Percentiles rank a stretch among this genome's conserved stretches.
Conservation (phyloP, 2,113 vertebrate species). For the Chiloscyllium plagiosum region DNA sequence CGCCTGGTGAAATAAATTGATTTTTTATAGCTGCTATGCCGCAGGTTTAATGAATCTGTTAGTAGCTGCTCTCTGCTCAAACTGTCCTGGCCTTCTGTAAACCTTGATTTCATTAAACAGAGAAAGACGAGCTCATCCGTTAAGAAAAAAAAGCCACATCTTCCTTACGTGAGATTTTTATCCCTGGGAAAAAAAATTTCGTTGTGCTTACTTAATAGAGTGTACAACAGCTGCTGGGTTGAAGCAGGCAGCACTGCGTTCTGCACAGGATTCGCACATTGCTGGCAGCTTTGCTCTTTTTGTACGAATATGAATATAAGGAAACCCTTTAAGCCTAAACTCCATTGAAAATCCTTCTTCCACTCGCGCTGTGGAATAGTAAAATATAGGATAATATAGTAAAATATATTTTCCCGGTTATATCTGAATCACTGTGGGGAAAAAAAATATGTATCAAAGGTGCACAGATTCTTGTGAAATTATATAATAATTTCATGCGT, state of each 20-base stretch:
- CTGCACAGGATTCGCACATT: not conserved
- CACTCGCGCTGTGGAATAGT: too few species aligned
- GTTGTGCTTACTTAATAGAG: not conserved
- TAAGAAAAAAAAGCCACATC: not conserved
- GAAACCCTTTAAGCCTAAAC: not conserved
- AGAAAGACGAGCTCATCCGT: not conserved
- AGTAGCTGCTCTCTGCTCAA: constrained; percentile 62
- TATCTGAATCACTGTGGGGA: not conserved
- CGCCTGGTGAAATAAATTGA: constrained; percentile 71
- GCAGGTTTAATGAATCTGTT: constrained; percentile 72
- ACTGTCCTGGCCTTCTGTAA: constrained; percentile 40
- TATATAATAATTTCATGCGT: not conserved
- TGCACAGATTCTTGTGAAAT: not conserved
- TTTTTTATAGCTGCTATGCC: constrained; percentile 73
- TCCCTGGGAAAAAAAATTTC: not conserved
- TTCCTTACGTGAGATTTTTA: not conserved
- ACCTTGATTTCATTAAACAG: constrained; percentile 35
- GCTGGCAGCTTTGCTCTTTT: not conserved
- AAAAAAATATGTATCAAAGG: not conserved
- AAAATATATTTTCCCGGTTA: not conserved
- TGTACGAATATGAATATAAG: not conserved
- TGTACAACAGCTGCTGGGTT: not conserved
- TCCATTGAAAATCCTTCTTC: not conserved
- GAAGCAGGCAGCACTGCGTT: not conserved
- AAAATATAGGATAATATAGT: not conserved